These are phyloP conservation scores for Chloebia gouldiae DNA, from an alignment of 2,113 vertebrate genomes.

Conservation along the genomic window DNA sequence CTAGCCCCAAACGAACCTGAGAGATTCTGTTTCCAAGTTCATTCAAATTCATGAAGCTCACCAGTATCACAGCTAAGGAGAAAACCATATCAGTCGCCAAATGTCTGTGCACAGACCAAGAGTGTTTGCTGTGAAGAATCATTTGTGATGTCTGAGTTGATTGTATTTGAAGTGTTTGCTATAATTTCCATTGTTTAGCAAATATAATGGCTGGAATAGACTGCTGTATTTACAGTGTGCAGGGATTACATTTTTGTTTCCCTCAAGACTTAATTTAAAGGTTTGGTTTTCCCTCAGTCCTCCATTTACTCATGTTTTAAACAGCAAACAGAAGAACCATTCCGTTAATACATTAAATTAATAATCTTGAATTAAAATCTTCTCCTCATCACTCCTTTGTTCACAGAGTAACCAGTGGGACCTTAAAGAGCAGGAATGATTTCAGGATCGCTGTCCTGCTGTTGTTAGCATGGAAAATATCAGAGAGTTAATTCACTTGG, in stretches of 20 bases:
- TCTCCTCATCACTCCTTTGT: background rate
- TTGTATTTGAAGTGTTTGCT: background rate
- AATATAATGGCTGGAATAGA: background rate
- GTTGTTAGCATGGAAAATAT: background rate
- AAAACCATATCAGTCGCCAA: background rate
- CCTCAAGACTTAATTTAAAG: constrained; percentile 50
- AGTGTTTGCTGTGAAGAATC: background rate
- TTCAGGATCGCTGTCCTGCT: background rate
- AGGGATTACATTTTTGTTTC: constrained; percentile 35
- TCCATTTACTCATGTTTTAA: background rate
- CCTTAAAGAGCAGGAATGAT: background rate
- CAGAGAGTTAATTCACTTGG: background rate
- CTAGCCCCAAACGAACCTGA: background rate
- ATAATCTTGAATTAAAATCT: constrained; percentile 18
- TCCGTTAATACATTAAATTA: background rate
- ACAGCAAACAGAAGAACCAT: background rate
- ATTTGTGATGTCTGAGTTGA: background rate
- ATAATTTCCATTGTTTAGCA: background rate
- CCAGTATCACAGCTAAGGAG: background rate
- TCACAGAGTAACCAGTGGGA: background rate
- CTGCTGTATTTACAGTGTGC: constrained; percentile 14
- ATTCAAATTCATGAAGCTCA: background rate
- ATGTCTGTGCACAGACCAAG: background rate
- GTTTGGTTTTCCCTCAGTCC: constrained; percentile 26
- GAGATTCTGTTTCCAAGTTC: background rate